Conservation (phyloP, 2,113 vertebrate species). For the Spizaetus ornatus region DNA sequence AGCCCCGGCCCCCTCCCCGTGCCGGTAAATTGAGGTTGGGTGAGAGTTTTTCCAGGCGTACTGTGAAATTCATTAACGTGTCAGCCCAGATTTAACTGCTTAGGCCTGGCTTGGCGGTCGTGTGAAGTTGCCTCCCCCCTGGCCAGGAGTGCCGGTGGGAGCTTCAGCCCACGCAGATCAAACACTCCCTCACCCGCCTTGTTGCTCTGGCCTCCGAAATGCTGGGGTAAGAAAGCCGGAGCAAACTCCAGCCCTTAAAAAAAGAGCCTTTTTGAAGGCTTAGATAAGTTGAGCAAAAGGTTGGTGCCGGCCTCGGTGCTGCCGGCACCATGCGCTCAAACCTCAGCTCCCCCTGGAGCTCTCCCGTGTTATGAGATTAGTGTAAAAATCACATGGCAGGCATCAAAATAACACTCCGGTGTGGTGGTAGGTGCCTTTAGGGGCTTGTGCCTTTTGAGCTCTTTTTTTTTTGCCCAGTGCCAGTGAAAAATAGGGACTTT, state of each 20-base stretch:
- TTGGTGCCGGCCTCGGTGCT: background rate
- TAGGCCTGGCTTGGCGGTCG: slow-evolving; percentile 8
- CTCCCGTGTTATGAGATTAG: background rate
- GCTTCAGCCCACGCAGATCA: background rate
- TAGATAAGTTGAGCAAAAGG: background rate
- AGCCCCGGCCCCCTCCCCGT: background rate
- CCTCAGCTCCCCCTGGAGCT: background rate
- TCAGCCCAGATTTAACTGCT: slow-evolving; percentile 60
- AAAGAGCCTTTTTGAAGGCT: background rate
- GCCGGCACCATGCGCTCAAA: background rate
- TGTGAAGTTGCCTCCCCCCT: background rate
- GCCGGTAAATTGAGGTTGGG: slow-evolving; percentile 31
- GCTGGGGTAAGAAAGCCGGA: background rate
- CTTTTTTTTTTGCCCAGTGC: background rate
- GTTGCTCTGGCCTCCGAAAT: rapidly evolving
- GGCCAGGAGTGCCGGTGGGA: background rate
- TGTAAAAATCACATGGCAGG: slow-evolving; percentile 9
- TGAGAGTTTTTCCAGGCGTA: slow-evolving; percentile 70
- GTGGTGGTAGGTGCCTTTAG: background rate
- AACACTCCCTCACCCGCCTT: background rate
- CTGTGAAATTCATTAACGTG: slow-evolving; percentile 74
- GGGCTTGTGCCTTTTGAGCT: background rate
- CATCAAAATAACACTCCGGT: background rate
- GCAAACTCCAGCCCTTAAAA: background rate
- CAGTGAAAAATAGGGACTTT: background rate